A percentile compares a stretch with the other conserved stretches of the same genome.
Conservation (phyloP, 2,888 invertebrate genomes). For the Acanthococcus lagerstroemiae region DNA sequence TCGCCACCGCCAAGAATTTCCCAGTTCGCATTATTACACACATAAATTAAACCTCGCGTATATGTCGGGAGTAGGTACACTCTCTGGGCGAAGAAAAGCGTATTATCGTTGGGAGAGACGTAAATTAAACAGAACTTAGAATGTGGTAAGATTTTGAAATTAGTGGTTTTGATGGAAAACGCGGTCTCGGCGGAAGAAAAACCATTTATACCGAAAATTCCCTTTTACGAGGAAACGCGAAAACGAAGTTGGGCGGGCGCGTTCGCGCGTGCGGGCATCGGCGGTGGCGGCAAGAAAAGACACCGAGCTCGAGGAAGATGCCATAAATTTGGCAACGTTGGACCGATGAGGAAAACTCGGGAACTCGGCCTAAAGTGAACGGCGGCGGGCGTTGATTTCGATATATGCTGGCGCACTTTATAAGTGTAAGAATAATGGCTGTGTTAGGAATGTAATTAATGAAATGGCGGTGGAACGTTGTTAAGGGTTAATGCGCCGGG, state of each 20-base stretch:
- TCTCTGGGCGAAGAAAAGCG: too few relatives aligned
- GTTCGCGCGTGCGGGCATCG: background rate
- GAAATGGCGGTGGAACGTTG: constrained; percentile 10
- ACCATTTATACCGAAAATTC: background rate
- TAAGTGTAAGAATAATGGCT: constrained; percentile 30
- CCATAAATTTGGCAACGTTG: background rate
- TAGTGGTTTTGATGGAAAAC: background rate
- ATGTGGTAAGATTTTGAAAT: background rate
- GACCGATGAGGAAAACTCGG: background rate
- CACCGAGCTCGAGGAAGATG: too few relatives aligned
- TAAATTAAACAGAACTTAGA: background rate
- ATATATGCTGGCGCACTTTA: constrained; percentile 11
- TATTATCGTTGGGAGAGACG: too few relatives aligned
- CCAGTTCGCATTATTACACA: too few relatives aligned
- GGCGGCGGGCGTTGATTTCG: background rate
- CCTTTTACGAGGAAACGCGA: background rate
- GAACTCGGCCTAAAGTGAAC: background rate
- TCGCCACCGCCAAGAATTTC: too few relatives aligned
- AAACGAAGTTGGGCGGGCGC: too few relatives aligned
- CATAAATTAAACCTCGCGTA: too few relatives aligned
- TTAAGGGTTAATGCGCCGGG: background rate
- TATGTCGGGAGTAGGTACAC: too few relatives aligned
- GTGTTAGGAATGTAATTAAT: constrained; percentile 31
- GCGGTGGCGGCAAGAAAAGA: too few relatives aligned
- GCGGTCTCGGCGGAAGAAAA: background rate